A percentile compares a stretch with the other conserved stretches of the same genome.
Conservation (phyloP, 2,888 invertebrate species). For the Drosophila kokeensis region DNA sequence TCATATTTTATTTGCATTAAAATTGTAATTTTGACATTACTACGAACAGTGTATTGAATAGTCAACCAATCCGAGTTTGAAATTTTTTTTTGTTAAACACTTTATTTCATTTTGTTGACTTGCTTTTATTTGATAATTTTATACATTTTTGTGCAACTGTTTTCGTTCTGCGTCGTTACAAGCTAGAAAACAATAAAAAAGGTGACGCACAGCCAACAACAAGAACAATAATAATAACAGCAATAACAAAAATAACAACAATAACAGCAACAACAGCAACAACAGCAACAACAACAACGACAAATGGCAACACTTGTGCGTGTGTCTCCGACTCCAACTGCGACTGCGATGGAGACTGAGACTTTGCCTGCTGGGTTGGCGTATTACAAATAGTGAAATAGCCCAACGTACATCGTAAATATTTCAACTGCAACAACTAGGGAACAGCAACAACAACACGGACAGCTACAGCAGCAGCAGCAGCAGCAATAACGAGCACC, state of each 20-base stretch:
- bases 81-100: conserved; percentile 7
- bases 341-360: conserved; percentile 9
- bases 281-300: conserved; percentile 24
- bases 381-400: conserved; percentile 76
- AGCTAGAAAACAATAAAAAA: conserved; percentile 65
- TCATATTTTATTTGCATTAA: not conserved
- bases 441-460: conserved; percentile 44
- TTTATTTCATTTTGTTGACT: conserved; percentile 33
- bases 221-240: conserved; percentile 22
- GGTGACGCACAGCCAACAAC: conserved; percentile 48
- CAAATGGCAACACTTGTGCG: conserved; percentile 72
- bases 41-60: conserved; percentile 1
- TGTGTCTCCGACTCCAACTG: conserved; percentile 56
- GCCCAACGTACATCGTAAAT: conserved; percentile 81
- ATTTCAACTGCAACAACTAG: conserved; percentile 79
- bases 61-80: not conserved
- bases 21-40: not conserved
- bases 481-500: conserved; percentile 72
- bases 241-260: conserved; percentile 15
- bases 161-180: conserved; percentile 62
- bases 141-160: conserved; percentile 66
- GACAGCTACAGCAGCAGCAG: conserved; percentile 50
- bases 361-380: conserved; percentile 22
- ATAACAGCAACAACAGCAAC: conserved; percentile 21
- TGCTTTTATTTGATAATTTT: conserved; percentile 75